Base-by-base conservation (phyloP, 2,797 vertebrate species). In the Melanotaenia maccullochi region DNA sequence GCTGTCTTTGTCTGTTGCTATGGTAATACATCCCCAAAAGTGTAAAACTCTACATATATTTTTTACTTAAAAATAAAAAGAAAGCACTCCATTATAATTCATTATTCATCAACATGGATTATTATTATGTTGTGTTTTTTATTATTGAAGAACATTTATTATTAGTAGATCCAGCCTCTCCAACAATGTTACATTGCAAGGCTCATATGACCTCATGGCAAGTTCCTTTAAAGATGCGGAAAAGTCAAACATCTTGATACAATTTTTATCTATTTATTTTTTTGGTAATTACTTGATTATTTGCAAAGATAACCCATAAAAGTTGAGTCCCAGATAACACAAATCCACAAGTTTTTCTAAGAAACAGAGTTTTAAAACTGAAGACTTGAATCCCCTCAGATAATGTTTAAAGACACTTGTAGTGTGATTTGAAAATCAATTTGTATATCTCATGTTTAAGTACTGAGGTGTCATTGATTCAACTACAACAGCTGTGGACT, bases 211-310 rank as follows among this genome's bases (percentile, higher is more conserved):
- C 20, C 44, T 14, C 44, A n/a, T 8, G 6, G 16, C 38, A 28
- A 56, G 36, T 12, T 38, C 36, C 36, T 38, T 12, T 38, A 3
- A 13, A 12, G 25, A n/a, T 47, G 44, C 20, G 6, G n/a, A 32
- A 22, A 35, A 56, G 64, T 56, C 11, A 6, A 20, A 25, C 64
- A 56, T 65, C 64, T 65, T 35, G 51, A 25, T 44, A 30, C 24
- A 32, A 47, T 56, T 28, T 28, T 28, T 28, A 28, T 28, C 4
- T 28, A 28, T 28, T 28, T 4, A 28, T 42, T 36, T 22, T 30
- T 40, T 68, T 5, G 32, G n/a, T 18, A 8, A 47, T 49, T 9
- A 49, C 20, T 49, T 49, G 7, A 47, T 36, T 9, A 38, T 38
- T 5, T 40, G 38, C 38, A 16, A 14, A 40, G 38, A 40, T 40